Evolutionary conservation across 2,888 invertebrate species (phyloP).

Genomic region (Lasiommata megera): DNA sequence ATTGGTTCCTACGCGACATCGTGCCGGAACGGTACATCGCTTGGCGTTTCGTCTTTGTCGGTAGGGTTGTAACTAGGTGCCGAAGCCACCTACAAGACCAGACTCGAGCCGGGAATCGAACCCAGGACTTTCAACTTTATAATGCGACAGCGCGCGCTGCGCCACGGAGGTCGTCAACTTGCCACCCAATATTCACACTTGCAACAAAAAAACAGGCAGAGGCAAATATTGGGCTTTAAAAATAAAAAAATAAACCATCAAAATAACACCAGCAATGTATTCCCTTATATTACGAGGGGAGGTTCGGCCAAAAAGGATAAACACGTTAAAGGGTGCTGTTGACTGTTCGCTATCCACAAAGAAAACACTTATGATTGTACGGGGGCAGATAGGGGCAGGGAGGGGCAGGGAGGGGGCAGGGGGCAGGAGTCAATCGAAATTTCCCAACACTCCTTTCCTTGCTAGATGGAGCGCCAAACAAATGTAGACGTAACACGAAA

Average conservation of each 20-base stretch:
- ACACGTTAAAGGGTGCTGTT: conserved; percentile 75
- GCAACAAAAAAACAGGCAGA: conserved; percentile 24
- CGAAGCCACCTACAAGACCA: too few relatives aligned
- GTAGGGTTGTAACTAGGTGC: too few relatives aligned
- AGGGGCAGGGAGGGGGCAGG: conserved; percentile 30
- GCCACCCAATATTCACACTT: conserved; percentile 33
- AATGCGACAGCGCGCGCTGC: too few relatives aligned
- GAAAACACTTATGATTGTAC: conserved; percentile 75
- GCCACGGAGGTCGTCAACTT: too few relatives aligned
- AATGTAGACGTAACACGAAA: conserved; percentile 16
- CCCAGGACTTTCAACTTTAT: too few relatives aligned
- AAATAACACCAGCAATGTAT: conserved; percentile 56
- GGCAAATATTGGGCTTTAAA: conserved; percentile 14
- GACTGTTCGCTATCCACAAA: conserved; percentile 69
- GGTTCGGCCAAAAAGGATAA: conserved; percentile 69
- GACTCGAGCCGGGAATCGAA: too few relatives aligned
- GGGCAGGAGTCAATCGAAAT: conserved; percentile 67
- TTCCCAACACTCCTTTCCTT: conserved; percentile 37
- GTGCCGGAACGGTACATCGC: too few relatives aligned
- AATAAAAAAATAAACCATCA: conserved; percentile 37
- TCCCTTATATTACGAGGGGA: conserved; percentile 46
- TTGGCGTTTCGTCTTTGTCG: too few relatives aligned
- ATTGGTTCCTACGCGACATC: too few relatives aligned
- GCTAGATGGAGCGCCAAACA: conserved; percentile 21
- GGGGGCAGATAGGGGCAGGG: conserved; percentile 39